Conservation (phyloP, 53 echinoderm and acorn worm species). For the Astropecten irregularis region DNA sequence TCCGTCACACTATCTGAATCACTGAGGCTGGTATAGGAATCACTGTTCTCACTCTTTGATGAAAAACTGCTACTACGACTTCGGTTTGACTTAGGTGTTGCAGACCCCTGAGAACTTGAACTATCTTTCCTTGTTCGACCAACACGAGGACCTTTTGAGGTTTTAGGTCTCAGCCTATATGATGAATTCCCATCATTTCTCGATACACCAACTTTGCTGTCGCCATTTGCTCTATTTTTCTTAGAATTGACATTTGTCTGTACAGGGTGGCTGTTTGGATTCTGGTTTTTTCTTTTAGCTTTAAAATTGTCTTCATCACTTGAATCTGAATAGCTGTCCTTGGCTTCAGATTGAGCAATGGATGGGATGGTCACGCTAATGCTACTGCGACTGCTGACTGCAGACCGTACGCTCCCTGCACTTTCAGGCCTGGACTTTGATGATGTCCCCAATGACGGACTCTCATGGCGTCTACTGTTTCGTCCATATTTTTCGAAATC, state of each 20-base stretch:
- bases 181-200: background rate
- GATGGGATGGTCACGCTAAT: constrained; percentile 84
- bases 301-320: constrained; percentile 55
- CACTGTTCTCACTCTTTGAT: constrained; percentile 24
- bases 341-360: constrained; percentile 47
- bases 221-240: background rate
- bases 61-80: constrained; percentile 32
- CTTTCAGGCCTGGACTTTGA: constrained; percentile 50
- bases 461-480: constrained; percentile 28
- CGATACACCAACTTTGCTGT: background rate
- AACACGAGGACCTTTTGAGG: constrained; percentile 40
- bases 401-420: constrained; percentile 63
- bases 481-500: background rate
- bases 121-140: constrained; percentile 27
- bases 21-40: constrained; percentile 36
- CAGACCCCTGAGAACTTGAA: constrained; percentile 22
- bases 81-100: constrained; percentile 35
- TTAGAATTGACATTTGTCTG: background rate
- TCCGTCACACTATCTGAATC: constrained; percentile 81
- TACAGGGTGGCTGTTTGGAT: background rate
- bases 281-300: background rate
- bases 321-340: constrained; percentile 56
- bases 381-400: constrained; percentile 80
- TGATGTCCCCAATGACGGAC: background rate
- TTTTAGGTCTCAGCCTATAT: constrained; percentile 33